phyloP scores from a whole-genome alignment of 2,113 vertebrate species.

The Macroglossus sobrinus region DNA sequence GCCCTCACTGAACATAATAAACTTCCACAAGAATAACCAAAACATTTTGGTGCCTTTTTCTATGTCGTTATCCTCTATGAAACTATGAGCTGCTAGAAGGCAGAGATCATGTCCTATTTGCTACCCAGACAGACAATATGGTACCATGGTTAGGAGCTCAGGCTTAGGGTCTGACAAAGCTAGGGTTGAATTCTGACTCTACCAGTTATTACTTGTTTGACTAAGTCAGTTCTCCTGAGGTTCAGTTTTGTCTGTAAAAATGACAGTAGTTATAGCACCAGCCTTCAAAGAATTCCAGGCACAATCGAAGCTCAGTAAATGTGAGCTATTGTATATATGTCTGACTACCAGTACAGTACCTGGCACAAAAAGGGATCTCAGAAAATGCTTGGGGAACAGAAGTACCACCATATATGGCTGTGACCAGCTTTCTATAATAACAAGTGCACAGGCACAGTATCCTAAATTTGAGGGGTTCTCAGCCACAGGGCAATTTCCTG shows the following conservation, averaged over 20 bases:
- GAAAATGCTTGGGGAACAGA: conserved; percentile 34
- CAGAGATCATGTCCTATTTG: background rate
- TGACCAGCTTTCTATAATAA: conserved; percentile 12
- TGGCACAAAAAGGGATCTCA: conserved; percentile 34
- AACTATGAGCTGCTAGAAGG: background rate
- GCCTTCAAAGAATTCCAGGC: conserved; percentile 33
- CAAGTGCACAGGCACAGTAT: conserved; percentile 4
- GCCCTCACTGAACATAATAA: background rate
- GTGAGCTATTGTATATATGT: background rate
- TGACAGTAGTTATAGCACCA: conserved; percentile 6
- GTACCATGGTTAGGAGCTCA: background rate
- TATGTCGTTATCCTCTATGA: conserved; percentile 7
- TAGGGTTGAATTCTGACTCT: conserved; percentile 28
- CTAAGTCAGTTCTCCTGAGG: conserved; percentile 29
- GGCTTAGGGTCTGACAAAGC: background rate
- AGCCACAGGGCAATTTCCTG: conserved; percentile 41
- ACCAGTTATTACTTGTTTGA: background rate
- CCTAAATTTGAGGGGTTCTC: conserved; percentile 22
- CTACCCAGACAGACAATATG: background rate
- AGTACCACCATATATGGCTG: background rate
- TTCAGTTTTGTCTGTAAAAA: conserved; percentile 53
- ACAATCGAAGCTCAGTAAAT: conserved; percentile 13
- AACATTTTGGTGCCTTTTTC: background rate
- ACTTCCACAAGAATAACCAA: background rate
- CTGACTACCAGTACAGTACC: background rate